Base-by-base conservation (phyloP, 2,797 vertebrate species). In the Molothrus ater region DNA sequence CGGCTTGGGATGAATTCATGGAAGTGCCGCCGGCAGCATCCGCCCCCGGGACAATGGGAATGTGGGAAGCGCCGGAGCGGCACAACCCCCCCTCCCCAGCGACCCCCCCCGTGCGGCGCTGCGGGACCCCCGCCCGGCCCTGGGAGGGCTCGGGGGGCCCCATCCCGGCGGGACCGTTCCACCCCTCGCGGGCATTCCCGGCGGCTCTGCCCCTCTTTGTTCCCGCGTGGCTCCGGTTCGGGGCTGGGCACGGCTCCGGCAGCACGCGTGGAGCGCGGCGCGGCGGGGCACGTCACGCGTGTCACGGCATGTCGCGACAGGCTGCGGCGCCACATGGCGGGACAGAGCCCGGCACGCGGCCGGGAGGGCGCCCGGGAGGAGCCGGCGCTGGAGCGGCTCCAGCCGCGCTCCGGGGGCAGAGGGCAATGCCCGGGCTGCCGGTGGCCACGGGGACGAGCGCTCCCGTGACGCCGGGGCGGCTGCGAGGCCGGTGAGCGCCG, bases 11-110 rank as follows among this genome's bases (percentile, higher is more conserved):
- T 92, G 79, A 93, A 92, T 87, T 92, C 64, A 2, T 92, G 94
- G 94, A 92, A 87, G 24, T 84, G 86, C 86, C 26, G 40, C 78
- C 16, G 25, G 83, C 94, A 43, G 94, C 92, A 93, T 93, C 94
- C 92, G 92, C 88, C 92, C 74, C 25, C 21, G 74, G 93, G 89
- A 95, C 92, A 93, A 95, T 89, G 88, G 94, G 81, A 83, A 74
- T 6, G 59, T 80, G 80, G 89, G 76, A 95, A 91, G 38, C 14
- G 25, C 22, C 18, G 24, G 82, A 51, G 66, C 53, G 5, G 60
- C 48, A 17, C 15, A 5, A 25, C 42, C 38, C 18, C 17, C 70
- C 43, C 19, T 5, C 18, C 43, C 5, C 47, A 11, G 22, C 31
- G 54, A 34, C 45, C 57, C 34, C 13, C 38, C 17, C 32, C 3